phyloP scores from a whole-genome alignment of 2,797 vertebrate species.

The Danio choprae region DNA sequence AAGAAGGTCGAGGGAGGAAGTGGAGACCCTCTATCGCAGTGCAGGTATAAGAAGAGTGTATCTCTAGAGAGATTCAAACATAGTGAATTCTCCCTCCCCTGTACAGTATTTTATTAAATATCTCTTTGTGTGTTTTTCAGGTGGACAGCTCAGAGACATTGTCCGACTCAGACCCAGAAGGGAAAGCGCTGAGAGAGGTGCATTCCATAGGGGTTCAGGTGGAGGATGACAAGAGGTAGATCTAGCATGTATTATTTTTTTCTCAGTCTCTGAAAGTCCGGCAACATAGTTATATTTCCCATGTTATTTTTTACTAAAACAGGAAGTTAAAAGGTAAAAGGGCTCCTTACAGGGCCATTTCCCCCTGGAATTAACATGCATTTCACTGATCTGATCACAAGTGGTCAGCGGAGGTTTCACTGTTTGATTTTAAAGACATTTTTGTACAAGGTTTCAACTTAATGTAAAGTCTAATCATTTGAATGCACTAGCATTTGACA shows the following conservation, averaged over 20 bases:
- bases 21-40: conserved; percentile 97
- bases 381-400: too few relatives aligned
- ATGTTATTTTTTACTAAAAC: background rate
- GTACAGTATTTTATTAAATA: conserved; percentile 19
- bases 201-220: conserved; percentile 98
- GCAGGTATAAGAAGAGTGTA: conserved; percentile 79
- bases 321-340: background rate
- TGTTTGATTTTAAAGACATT: background rate
- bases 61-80: background rate
- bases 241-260: conserved; percentile 1
- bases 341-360: background rate
- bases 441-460: background rate
- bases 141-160: conserved; percentile 91
- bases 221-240: conserved; percentile 96
- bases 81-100: conserved; percentile 1
- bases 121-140: conserved; percentile 64
- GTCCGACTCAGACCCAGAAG: conserved; percentile 94
- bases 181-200: conserved; percentile 91
- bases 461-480: conserved; percentile 2
- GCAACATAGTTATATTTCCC: background rate
- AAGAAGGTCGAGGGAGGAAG: conserved; percentile 84
- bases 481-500: background rate
- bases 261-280: background rate
- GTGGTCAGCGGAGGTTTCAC: too few relatives aligned
- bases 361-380: too few relatives aligned